Evolutionary conservation across 2,113 vertebrate species (phyloP), one percentile per base, ranked within the genome.

Genomic region (Empidonax traillii): DNA sequence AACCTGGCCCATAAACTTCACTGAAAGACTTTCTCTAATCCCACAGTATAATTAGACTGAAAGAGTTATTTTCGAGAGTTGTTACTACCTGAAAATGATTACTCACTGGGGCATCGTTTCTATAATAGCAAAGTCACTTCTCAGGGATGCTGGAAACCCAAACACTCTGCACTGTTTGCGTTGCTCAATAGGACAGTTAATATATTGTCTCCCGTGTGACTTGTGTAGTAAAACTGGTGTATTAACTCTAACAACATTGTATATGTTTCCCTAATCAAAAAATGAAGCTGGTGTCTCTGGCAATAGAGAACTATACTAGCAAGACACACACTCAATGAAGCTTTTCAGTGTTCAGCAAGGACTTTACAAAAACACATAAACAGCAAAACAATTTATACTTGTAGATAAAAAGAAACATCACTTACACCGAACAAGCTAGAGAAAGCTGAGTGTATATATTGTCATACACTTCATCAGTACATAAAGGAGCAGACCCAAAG

Each of bases 21-120:
- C 30, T 47, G 55, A 68, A 94, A 83, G 22, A 14, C 24, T 72
- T 94, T 76, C 41, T 93, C 46, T 86, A 85, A 85, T 84, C 69
- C 0, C 0, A 28, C 58, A 78, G 21, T 9, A 17, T 86, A 94
- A 93, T 92, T 93, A 80, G 74, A 73, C 27, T 53, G 41, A 68
- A 89, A 85, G 79, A 87, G 43, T 88, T 74, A 44, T 84, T 92
- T 95, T 84, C 77, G 78, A 69, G 78, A 22, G 41, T 63, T 92
- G 73, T 86, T 95, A 68, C 75, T 78, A 81, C 77, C 72, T 83
- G 68, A 92, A 92, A 95, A 44, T 61, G n/a, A 87, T 76, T 65
- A 63, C 18, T 92, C 92, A 71, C 85, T 31, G 27, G 87, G 94
- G 87, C 73, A 65, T 62, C 0, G 0, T 89, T 93, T 96, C 44